Evolutionary conservation across 2,888 invertebrate species (phyloP).

Genomic region (Rhyacophila evoluta): DNA sequence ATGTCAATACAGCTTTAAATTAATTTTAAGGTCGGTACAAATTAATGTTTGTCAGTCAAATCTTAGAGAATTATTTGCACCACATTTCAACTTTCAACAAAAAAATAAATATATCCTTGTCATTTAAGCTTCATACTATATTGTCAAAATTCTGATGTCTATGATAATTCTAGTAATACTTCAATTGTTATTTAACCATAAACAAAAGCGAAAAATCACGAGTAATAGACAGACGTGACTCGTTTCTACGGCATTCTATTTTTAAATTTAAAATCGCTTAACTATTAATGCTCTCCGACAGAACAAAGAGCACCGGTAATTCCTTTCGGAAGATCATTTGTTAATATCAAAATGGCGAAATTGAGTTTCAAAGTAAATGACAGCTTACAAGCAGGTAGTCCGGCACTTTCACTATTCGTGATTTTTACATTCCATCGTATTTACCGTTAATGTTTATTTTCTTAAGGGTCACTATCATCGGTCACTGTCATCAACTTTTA

Average conservation of each 20-base stretch:
- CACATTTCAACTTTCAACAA: too few species aligned
- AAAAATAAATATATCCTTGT: too few species aligned
- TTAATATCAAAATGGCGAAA: not conserved
- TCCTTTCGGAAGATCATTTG: not conserved
- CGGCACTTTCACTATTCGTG: not conserved
- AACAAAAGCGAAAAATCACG: not conserved
- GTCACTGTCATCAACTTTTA: not conserved
- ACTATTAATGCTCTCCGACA: not conserved
- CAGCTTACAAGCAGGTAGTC: not conserved
- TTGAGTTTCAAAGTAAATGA: not conserved
- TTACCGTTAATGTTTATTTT: too few species aligned
- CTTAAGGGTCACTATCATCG: not conserved
- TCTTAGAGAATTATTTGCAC: too few species aligned
- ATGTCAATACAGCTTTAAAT: too few species aligned
- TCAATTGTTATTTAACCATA: conserved; percentile 16
- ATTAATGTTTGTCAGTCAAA: too few species aligned
- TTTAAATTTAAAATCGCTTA: not conserved
- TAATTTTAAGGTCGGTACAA: too few species aligned
- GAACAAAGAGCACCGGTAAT: not conserved
- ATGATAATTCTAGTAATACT: not conserved
- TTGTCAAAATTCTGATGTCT: too few species aligned
- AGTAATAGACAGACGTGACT: not conserved
- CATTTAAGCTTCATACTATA: too few species aligned
- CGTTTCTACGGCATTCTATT: not conserved
- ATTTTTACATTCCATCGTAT: too few species aligned